These are phyloP conservation scores for Leptinotarsa undecemlineata DNA, from an alignment of 1,140 invertebrate genomes.

Conservation along the genomic window DNA sequence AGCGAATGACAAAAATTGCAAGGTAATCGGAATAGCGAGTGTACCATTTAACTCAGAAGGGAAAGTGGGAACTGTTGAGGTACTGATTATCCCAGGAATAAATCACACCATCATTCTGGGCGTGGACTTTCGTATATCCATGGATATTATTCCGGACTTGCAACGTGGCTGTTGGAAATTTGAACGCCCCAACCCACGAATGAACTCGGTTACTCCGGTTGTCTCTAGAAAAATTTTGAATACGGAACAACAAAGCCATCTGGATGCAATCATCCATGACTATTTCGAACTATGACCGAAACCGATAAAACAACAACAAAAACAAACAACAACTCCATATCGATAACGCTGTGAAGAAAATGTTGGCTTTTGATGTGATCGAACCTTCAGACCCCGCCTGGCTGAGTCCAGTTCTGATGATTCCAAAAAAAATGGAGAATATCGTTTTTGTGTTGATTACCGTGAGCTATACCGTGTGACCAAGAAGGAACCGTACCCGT, in stretches of 20 bases:
- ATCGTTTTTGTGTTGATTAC: no score
- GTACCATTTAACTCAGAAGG: not conserved
- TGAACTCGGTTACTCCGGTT: no score
- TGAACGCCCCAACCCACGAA: no score
- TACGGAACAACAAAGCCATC: not conserved
- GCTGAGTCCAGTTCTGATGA: slow-evolving; percentile 47
- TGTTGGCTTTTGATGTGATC: slow-evolving; percentile 26
- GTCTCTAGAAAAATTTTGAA: no score
- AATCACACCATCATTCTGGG: not conserved
- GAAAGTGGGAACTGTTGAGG: not conserved
- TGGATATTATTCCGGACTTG: not conserved
- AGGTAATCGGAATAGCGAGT: not conserved
- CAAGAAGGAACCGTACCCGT: no score
- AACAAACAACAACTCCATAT: no score
- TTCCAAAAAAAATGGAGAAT: no score
- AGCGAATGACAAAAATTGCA: not conserved
- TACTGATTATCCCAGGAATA: not conserved
- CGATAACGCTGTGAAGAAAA: not conserved
- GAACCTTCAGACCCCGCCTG: slow-evolving; percentile 39
- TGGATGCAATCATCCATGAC: not conserved
- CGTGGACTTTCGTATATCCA: not conserved
- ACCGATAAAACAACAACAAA: slow-evolving; percentile 5
- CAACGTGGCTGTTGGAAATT: no score
- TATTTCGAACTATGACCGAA: slow-evolving; percentile 5
- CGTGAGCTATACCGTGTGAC: no score